phyloP scores from a whole-genome alignment of 2,888 invertebrate species.

The Caradrina clavipalpis region DNA sequence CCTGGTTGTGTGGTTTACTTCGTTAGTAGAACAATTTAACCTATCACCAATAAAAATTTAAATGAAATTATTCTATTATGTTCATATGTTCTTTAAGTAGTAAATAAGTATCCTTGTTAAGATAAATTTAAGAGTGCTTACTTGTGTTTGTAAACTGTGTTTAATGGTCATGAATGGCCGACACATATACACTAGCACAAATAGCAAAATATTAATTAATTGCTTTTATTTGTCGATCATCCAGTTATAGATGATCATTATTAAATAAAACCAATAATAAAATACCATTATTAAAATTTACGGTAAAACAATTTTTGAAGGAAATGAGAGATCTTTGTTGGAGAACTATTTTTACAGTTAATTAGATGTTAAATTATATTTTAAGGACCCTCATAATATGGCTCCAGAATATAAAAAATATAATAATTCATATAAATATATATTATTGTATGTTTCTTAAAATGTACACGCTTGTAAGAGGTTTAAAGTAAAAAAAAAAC shows the following conservation, averaged over 20 bases:
- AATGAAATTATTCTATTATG: conserved; percentile 40
- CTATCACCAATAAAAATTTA: conserved; percentile 57
- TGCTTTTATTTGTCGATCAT: conserved; percentile 40
- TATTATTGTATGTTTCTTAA: conserved; percentile 65
- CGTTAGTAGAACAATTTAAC: conserved; percentile 45
- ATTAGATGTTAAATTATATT: conserved; percentile 69
- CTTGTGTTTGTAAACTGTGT: conserved; percentile 50
- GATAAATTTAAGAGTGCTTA: conserved; percentile 67
- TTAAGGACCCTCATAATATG: conserved; percentile 68
- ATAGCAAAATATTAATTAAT: conserved; percentile 41
- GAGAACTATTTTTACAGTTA: conserved; percentile 73
- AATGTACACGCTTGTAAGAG: conserved; percentile 69
- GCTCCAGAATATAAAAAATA: conserved; percentile 67
- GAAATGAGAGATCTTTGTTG: conserved; percentile 71
- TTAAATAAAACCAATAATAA: conserved; percentile 39
- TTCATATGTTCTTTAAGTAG: conserved; percentile 56
- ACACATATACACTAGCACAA: conserved; percentile 57
- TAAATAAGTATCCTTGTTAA: conserved; percentile 50
- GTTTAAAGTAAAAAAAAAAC: conserved; percentile 64
- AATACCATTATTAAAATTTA: conserved; percentile 47
- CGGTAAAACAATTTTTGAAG: conserved; percentile 56
- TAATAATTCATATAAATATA: conserved; percentile 57
- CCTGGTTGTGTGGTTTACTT: conserved; percentile 53
- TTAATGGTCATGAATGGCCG: conserved; percentile 26
- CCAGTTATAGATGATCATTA: conserved; percentile 22